Conservation (phyloP, 2,113 vertebrate species). For the Cephalopterus ornatus region DNA sequence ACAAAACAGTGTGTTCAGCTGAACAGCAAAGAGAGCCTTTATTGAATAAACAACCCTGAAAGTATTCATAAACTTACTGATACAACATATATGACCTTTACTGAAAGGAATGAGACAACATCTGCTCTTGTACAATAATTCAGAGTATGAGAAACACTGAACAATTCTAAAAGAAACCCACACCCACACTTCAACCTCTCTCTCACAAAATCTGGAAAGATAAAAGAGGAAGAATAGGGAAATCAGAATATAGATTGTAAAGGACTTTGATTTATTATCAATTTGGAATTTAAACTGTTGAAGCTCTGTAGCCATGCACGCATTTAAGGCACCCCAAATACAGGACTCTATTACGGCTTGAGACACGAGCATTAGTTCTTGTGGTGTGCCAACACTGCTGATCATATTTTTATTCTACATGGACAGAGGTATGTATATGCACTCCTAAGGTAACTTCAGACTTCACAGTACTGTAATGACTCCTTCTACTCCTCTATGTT, state of each 20-base stretch:
- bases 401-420: not conserved
- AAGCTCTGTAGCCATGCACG: not conserved
- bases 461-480: not conserved
- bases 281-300: not conserved
- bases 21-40: not conserved
- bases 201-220: not conserved
- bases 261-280: not conserved
- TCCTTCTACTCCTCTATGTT: not conserved
- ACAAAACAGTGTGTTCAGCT: not conserved
- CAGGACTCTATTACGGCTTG: not conserved
- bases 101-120: slow-evolving; percentile 48
- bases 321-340: not conserved
- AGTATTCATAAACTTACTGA: slow-evolving; percentile 52
- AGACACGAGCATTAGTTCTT: not conserved
- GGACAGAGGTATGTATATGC: not conserved
- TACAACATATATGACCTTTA: slow-evolving; percentile 57
- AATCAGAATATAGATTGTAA: not conserved
- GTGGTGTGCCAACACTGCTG: not conserved
- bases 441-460: not conserved
- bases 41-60: slow-evolving; percentile 34
- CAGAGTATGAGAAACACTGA: not conserved
- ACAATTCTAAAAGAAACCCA: not conserved
- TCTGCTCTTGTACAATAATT: slow-evolving; percentile 32
- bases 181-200: not conserved
- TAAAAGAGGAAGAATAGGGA: not conserved